Conservation (phyloP, 2,797 vertebrate genomes). For the Phalanger gymnotis region DNA sequence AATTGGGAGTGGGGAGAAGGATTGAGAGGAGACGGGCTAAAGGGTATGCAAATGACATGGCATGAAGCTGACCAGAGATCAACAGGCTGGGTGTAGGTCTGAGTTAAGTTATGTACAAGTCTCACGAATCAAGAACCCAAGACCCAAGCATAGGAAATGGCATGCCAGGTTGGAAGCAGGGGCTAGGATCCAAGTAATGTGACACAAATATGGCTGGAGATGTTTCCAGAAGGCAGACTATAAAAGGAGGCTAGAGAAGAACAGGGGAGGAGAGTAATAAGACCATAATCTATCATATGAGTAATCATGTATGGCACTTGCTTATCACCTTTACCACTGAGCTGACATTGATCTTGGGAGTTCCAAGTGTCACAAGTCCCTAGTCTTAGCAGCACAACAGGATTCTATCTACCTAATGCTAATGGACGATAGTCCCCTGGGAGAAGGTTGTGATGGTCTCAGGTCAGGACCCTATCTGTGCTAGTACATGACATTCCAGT, state of each 20-base stretch:
- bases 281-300: background rate
- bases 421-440: background rate
- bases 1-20: background rate
- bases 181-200: background rate
- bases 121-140: background rate
- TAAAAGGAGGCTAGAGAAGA: background rate
- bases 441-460: background rate
- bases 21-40: background rate
- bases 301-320: background rate
- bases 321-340: background rate
- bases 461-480: background rate
- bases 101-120: background rate
- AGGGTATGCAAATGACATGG: background rate
- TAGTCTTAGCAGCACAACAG: background rate
- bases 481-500: background rate
- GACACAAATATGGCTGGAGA: background rate
- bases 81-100: background rate
- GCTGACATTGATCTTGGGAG: background rate
- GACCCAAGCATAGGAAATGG: background rate
- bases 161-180: background rate
- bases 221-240: background rate
- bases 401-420: background rate
- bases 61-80: background rate
- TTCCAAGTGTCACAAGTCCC: background rate
- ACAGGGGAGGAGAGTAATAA: background rate